These are phyloP conservation scores for Vandiemenella viatica DNA, from an alignment of 2,888 invertebrate species.

Conservation along the genomic window DNA sequence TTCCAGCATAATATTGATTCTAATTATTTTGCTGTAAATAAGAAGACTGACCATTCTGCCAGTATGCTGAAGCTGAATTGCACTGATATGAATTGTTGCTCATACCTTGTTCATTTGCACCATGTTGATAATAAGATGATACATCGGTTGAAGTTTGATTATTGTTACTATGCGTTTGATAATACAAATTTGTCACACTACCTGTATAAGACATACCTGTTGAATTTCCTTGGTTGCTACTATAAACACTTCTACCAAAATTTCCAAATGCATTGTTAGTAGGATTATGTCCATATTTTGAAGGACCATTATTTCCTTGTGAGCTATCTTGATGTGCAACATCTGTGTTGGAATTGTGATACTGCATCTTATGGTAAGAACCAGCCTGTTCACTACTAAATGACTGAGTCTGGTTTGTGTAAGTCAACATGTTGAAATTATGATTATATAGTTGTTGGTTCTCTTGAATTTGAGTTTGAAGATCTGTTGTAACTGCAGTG, in stretches of 20 bases:
- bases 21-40: conserved; percentile 6
- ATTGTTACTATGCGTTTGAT: conserved; percentile 2
- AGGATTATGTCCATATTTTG: background rate
- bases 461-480: background rate
- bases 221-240: background rate
- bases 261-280: background rate
- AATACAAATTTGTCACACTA: too few species aligned
- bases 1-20: conserved; percentile 8
- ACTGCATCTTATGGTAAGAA: conserved; percentile 6
- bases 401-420: conserved; percentile 1
- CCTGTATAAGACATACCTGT: background rate
- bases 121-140: conserved; percentile 5
- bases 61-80: conserved; percentile 3
- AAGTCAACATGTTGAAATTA: conserved; percentile 3
- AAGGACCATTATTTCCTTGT: background rate
- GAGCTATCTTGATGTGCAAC: background rate
- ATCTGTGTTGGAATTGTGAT: background rate
- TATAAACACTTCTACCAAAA: background rate
- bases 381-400: conserved; percentile 2
- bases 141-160: background rate
- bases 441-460: conserved; percentile 1
- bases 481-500: background rate
- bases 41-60: conserved; percentile 4
- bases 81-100: conserved; percentile 1
- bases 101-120: conserved; percentile 1